Percentiles rank a stretch among this genome's conserved stretches.
Evolutionary conservation across 2,113 vertebrate genomes (phyloP).

Genomic region (Vidua chalybeata): DNA sequence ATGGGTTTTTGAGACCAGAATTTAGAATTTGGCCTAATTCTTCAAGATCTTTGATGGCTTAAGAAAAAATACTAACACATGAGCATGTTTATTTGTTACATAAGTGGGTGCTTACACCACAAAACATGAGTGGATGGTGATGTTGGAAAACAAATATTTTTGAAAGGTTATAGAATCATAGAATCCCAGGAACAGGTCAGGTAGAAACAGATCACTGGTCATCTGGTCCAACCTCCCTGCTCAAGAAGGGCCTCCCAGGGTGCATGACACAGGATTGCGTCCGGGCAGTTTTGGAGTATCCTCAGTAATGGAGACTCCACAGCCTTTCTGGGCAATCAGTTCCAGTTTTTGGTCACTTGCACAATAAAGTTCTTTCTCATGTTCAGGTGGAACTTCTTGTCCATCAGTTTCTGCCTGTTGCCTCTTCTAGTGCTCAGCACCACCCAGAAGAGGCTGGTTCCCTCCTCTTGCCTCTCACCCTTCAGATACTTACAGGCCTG

Average conservation of each 20-base stretch:
- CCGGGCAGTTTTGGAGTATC: not conserved
- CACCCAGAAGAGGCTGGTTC: too few relatives aligned
- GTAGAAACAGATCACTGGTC: not conserved
- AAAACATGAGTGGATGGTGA: not conserved
- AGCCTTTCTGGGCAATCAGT: too few relatives aligned
- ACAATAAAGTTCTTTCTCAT: not conserved
- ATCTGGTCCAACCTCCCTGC: not conserved
- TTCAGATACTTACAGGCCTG: not conserved
- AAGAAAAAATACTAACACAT: not conserved
- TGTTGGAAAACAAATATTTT: accelerated
- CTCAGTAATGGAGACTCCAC: not conserved
- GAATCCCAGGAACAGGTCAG: not conserved
- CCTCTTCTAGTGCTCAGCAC: not conserved
- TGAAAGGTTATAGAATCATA: not conserved
- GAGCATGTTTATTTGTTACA: not conserved
- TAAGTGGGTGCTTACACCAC: accelerated
- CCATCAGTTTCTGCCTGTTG: not conserved
- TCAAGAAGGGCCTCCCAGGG: not conserved
- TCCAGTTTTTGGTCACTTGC: too few relatives aligned
- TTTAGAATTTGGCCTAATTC: not conserved
- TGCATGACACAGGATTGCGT: not conserved
- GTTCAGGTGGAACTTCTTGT: not conserved
- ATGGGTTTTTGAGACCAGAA: not conserved
- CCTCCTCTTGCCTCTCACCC: not conserved
- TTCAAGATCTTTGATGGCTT: not conserved